Evolutionary conservation across 1,140 invertebrate genomes (phyloP), one percentile per base, ranked within the genome.

Genomic region (Cyphomyrmex costatus): DNA sequence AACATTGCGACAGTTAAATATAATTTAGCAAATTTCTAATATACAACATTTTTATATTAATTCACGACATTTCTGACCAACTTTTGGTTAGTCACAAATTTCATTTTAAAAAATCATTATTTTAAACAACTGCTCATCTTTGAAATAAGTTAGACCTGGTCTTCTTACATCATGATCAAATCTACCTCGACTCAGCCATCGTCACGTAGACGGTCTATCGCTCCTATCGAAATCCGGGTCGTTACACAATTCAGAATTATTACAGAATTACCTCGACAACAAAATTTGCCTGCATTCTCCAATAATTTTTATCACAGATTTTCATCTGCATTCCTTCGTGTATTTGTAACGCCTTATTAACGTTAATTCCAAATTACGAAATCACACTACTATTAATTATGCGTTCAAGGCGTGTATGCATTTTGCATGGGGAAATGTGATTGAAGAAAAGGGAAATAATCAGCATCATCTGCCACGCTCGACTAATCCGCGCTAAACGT

Each of bases 391-490:
- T n/a, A 70, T 65, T 80, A 83, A 83, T 74, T 82, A 7, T 36
- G 8, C 36, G 27, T 61, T 24, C 3, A 16, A 51, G 36, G 61
- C 65, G 36, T 71, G n/a, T 51, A 14, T 24, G 51, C 16, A 10
- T 33, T 70, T 80, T 80, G 65, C 78, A 80, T 56, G 19, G 21
- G 46, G 21, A 58, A 80, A 71, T 16, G 14, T 56, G 33, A 36
- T 53, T 3, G 3, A 8, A n/a, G 21, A 42, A 24, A 49, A 33
- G 33, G 36, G 6, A 49, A 74, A 83, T 83, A 83, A 83, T 83
- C 79, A 73, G 24, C 68, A 19, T 60, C 79, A 83, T 74, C 79
- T 74, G 36, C 24, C 36, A 83, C 68, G 79, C 79, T 74, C 36
- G 68, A 83, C 33, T 74, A 73, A 49, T 83, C 53, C 19, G 8